phyloP scores from a whole-genome alignment of 1,140 invertebrate species.

The Contarinia nasturtii region DNA sequence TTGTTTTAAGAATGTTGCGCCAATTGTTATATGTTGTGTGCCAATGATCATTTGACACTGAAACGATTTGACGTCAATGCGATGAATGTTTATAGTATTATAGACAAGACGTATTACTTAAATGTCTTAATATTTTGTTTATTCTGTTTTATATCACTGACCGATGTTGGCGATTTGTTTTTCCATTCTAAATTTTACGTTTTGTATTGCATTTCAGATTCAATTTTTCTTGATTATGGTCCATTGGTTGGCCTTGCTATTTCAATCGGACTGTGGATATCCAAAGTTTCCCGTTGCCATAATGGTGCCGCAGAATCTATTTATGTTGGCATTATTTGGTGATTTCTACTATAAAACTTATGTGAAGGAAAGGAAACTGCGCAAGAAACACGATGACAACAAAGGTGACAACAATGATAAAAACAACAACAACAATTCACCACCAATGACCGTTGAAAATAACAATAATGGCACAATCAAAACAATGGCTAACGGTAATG shows the following conservation, averaged over 20 bases:
- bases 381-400: background rate
- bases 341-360: constrained; percentile 69
- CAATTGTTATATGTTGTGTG: too few species aligned
- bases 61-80: too few species aligned
- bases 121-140: too few species aligned
- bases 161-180: too few species aligned
- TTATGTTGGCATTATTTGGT: constrained; percentile 56
- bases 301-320: constrained; percentile 39
- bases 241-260: constrained; percentile 39
- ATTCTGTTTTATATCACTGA: background rate
- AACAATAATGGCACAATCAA: too few species aligned
- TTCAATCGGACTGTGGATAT: constrained; percentile 41
- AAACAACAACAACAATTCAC: background rate
- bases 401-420: background rate
- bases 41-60: too few species aligned
- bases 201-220: background rate
- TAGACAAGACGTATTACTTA: too few species aligned
- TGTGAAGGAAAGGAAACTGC: constrained; percentile 23
- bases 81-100: too few species aligned
- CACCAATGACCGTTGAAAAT: too few species aligned
- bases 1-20: too few species aligned
- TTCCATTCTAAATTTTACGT: too few species aligned
- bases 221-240: constrained; percentile 50
- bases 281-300: constrained; percentile 31
- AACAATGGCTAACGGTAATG: too few species aligned